Evolutionary conservation across 2,113 vertebrate species (phyloP), one percentile per base, ranked within the genome.

Genomic region (Illadopsis cleaveri): DNA sequence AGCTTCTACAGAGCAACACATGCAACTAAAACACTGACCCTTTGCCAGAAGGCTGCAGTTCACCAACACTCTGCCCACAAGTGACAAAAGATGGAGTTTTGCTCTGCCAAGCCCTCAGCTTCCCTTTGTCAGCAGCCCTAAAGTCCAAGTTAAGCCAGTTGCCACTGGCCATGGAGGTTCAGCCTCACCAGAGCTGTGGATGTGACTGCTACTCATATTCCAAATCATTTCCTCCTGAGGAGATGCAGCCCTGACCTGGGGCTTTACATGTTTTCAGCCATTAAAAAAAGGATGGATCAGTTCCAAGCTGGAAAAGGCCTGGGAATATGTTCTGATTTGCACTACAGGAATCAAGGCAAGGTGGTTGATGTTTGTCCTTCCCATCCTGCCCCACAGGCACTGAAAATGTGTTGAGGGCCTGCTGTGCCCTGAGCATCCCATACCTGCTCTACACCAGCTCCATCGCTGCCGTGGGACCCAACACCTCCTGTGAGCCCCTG

Each of bases 351-450:
- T 10, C 35, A 37, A 80, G n/a, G 22, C 24, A 68, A 82, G 19
- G 37, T 50, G 38, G 33, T 10, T 19, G 25, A 88, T 21, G 20
- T 51, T 37, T 80, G 54, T 66, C 54, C 47, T 87, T 79, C 47
- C 66, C 28, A 33, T 37, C n/a, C 30, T 85, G 18, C 33, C 37
- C 53, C 31, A 47, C 82, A 96, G 91, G 91, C 33, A 97, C 96
- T 45, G 94, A 95, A 31, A 97, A 95, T 1, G 70, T 97, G 69
- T 5, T 96, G 12, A 86, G 61, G 85, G 93, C 85, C 40, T 95
- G 91, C 87, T 69, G 78, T 37, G 61, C 1, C 33, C 82, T 71
- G 77, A 82, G 58, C 56, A 37, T 94, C 42, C 92, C 77, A 0
- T 84, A 48, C 2, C 17, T 94, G 57, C 82, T 95, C 44, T 73